Evolutionary conservation across 2,113 vertebrate genomes (phyloP), one percentile per base, ranked within the genome.

Genomic region (Chloebia gouldiae): DNA sequence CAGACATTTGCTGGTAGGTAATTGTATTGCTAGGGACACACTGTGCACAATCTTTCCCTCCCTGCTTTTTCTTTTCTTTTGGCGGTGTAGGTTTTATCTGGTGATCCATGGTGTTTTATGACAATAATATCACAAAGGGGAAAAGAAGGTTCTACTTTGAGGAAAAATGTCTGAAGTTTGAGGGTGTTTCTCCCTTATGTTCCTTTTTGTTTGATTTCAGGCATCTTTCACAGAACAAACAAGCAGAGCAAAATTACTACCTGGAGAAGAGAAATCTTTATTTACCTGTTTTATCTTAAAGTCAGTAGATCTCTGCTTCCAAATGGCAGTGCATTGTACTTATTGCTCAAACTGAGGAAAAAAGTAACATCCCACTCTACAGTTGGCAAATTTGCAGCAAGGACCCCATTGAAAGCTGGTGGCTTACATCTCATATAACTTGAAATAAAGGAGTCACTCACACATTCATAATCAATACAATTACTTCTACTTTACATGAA

Each of bases 401-500:
- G 69, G 59, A 79, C 57, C 30, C 60, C 25, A 49, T 82, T 86
- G 93, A 80, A 91, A 64, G 33, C 85, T 86, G 72, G 84, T 83
- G 80, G 92, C 85, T 96, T 96, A 82, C 77, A 65, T 86, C 90
- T 91, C 84, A 22, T 92, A 20, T 95, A 90, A 82, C 68, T 87
- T 93, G 92, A 94, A 94, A 97, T 88, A 91, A 96, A 96, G 87
- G 95, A 95, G 40, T 95, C 63, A 63, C 85, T 97, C 95, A 95
- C 89, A 94, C 95, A 97, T 97, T 93, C 88, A 91, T 75, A 94
- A 93, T 96, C 93, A 92, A 95, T 97, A 93, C 96, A 95, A 96
- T 94, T 94, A 96, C 91, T 91, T 81, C 92, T 95, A 88, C 96
- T 97, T 97, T 86, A 65, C 92, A 90, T 93, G 90, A 97, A 95